Evolutionary conservation across 2,797 vertebrate species (phyloP).

Genomic region (Cossypha polioptera): DNA sequence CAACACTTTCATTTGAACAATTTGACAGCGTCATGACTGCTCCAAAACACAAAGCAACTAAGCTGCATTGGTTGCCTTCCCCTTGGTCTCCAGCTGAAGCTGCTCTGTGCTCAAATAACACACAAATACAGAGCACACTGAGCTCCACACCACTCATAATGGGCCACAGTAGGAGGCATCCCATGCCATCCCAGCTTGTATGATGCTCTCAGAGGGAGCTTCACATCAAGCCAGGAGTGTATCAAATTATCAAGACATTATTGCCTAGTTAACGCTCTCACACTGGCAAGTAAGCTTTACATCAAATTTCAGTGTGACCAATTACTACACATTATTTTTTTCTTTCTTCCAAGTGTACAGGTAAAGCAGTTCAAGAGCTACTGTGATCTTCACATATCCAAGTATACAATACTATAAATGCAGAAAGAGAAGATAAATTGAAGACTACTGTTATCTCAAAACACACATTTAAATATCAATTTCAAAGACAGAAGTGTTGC

Average conservation of each 20-base stretch:
- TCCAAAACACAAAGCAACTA: background rate
- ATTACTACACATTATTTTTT: background rate
- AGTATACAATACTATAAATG: background rate
- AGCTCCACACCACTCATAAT: background rate
- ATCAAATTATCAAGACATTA: background rate
- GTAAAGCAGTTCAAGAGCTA: background rate
- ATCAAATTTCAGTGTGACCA: background rate
- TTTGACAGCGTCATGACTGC: background rate
- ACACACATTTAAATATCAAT: background rate
- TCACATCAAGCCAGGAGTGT: background rate
- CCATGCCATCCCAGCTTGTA: background rate
- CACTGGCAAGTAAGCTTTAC: background rate
- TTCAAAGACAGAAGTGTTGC: background rate
- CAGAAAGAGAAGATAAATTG: background rate
- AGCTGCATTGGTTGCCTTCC: fast-evolving
- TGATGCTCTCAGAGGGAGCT: background rate
- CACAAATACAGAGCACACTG: background rate
- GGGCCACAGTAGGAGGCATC: background rate
- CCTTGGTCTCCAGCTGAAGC: background rate
- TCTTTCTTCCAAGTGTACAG: background rate
- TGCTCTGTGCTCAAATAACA: background rate
- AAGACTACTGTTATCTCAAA: background rate
- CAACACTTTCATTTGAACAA: background rate
- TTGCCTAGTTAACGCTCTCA: background rate
- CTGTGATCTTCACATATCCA: background rate